Conservation (phyloP, 1,140 invertebrate species). For the Hyphantria cunea region DNA sequence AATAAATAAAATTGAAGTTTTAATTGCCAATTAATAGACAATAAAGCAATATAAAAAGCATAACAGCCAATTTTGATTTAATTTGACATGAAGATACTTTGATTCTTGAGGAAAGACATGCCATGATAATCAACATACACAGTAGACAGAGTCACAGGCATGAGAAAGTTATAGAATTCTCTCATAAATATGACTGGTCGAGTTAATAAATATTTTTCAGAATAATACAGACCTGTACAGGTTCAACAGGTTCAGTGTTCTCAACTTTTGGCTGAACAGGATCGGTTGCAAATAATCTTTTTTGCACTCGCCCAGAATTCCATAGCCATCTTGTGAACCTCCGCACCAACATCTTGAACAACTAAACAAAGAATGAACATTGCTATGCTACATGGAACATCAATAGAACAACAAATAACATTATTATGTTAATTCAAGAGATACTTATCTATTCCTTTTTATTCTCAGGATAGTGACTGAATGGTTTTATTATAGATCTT, state of each 20-base stretch:
- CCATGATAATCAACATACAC: too few relatives aligned
- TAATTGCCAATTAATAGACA: too few relatives aligned
- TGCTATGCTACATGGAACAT: not conserved
- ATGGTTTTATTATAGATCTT: too few relatives aligned
- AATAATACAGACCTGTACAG: slow-evolving; percentile 51
- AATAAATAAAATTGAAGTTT: too few relatives aligned
- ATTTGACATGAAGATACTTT: too few relatives aligned
- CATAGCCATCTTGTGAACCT: slow-evolving; percentile 56
- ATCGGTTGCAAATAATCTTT: slow-evolving; percentile 59
- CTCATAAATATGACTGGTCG: too few relatives aligned
- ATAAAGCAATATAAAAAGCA: too few relatives aligned
- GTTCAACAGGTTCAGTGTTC: slow-evolving; percentile 52
- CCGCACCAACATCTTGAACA: slow-evolving; percentile 64
- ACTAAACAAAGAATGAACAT: slow-evolving; percentile 18
- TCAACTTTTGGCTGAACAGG: slow-evolving; percentile 55
- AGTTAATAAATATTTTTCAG: too few relatives aligned
- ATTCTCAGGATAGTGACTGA: not conserved
- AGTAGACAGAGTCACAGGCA: too few relatives aligned
- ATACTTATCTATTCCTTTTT: not conserved
- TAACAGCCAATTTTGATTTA: too few relatives aligned
- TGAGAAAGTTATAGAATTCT: too few relatives aligned
- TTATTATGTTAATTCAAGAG: slow-evolving; percentile 11
- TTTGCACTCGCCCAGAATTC: slow-evolving; percentile 53
- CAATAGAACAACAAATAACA: not conserved
- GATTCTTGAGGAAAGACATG: too few relatives aligned